Conservation (phyloP, 2,797 vertebrate genomes). For the Trachops cirrhosus region DNA sequence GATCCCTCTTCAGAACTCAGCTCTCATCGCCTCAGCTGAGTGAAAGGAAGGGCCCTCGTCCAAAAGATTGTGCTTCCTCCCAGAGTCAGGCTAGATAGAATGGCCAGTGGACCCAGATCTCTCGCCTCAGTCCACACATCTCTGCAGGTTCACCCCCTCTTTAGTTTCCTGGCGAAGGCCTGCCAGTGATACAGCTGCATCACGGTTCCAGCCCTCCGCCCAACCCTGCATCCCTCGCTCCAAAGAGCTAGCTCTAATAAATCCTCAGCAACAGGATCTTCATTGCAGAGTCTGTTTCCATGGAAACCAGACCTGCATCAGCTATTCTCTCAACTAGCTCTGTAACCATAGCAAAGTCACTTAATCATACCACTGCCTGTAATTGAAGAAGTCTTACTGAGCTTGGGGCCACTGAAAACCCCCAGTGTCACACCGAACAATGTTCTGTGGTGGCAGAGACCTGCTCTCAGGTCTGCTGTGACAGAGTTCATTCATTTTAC, state of each 20-base stretch:
- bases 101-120: neutral
- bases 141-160: neutral
- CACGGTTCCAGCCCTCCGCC: neutral
- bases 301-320: constrained; percentile 62
- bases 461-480: neutral
- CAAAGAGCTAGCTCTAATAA: constrained; percentile 60
- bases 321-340: constrained; percentile 38
- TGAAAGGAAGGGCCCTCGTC: neutral
- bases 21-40: neutral
- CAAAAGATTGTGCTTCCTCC: neutral
- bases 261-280: constrained; percentile 53
- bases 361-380: constrained; percentile 40
- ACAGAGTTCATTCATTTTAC: neutral
- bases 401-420: neutral
- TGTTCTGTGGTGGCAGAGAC: neutral
- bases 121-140: neutral
- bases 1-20: neutral
- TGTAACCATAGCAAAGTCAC: constrained; percentile 57
- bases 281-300: constrained; percentile 60
- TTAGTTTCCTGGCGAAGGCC: neutral
- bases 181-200: neutral
- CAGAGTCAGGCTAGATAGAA: neutral
- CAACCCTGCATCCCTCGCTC: constrained; percentile 20
- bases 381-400: constrained; percentile 32
- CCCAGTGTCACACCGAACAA: neutral